phyloP scores from a whole-genome alignment of 2,113 vertebrate genomes.

The Dendropsophus ebraccatus region DNA sequence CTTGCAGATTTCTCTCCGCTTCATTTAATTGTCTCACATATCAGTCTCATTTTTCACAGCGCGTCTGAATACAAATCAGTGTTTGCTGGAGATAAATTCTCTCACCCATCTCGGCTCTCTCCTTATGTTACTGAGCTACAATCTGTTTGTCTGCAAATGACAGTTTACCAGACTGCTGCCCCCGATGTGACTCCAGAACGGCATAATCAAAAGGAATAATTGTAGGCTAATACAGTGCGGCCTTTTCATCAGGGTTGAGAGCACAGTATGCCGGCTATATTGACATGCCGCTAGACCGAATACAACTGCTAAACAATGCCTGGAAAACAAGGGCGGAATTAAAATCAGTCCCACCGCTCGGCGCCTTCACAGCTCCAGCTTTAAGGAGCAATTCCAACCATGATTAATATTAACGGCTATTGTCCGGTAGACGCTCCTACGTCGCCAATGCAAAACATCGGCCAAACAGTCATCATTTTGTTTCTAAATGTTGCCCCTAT shows the following conservation, averaged over 20 bases:
- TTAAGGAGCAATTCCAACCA: not conserved
- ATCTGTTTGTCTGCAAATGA: constrained; percentile 50
- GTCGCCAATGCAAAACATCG: not conserved
- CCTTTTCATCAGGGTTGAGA: constrained; percentile 15
- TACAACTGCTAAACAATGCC: constrained; percentile 11
- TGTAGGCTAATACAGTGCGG: constrained; percentile 42
- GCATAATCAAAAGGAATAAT: constrained; percentile 45
- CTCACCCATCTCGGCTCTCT: constrained; percentile 15
- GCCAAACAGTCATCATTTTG: not conserved
- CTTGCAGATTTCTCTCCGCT: constrained; percentile 37
- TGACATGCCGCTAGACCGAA: constrained; percentile 17
- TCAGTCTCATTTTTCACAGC: constrained; percentile 39
- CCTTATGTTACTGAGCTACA: constrained; percentile 28
- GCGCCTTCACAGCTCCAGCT: not conserved
- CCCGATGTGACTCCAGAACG: constrained; percentile 31
- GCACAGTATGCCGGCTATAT: not conserved
- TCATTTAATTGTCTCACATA: constrained; percentile 34
- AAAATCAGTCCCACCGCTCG: not conserved
- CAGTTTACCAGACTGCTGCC: constrained; percentile 41
- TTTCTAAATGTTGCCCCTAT: not conserved
- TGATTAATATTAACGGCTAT: not conserved
- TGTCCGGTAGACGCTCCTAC: not conserved
- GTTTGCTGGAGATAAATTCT: constrained; percentile 44
- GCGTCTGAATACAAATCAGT: constrained; percentile 46
- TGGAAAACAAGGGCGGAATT: not conserved